phyloP scores from a whole-genome alignment of 2,888 invertebrate genomes.

The Andrena fulva region DNA sequence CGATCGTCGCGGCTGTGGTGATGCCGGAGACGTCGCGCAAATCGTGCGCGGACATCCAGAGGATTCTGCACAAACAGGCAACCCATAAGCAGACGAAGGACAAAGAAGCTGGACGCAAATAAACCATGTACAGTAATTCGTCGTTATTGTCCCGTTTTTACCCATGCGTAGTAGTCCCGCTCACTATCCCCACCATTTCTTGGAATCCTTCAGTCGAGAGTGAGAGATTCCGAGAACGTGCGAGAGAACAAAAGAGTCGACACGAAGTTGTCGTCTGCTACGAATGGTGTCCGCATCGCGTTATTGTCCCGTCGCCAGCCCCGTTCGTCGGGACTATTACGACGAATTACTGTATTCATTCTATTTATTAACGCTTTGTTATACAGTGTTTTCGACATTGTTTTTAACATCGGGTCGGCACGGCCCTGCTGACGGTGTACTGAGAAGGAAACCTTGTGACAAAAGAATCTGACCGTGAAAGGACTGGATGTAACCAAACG shows the following conservation, averaged over 20 bases:
- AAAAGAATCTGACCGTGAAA: not conserved
- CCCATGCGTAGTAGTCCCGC: too few species aligned
- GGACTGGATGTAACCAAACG: not conserved
- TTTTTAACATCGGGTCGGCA: not conserved
- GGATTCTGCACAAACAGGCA: not conserved
- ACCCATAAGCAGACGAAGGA: too few species aligned
- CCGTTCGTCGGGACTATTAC: too few species aligned
- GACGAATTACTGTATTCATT: not conserved
- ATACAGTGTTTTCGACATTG: not conserved
- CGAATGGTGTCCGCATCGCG: too few species aligned
- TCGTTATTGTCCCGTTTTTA: too few species aligned
- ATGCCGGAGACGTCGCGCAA: constrained; percentile 67
- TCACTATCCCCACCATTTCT: too few species aligned
- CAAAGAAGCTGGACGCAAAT: not conserved
- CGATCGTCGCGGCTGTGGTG: constrained; percentile 18
- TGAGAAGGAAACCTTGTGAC: too few species aligned
- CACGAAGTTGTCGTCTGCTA: too few species aligned
- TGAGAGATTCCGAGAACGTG: too few species aligned
- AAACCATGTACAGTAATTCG: not conserved
- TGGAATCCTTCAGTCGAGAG: too few species aligned
- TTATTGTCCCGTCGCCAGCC: too few species aligned
- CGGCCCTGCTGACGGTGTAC: not conserved
- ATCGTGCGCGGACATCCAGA: constrained; percentile 64
- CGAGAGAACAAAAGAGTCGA: too few species aligned
- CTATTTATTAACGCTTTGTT: not conserved